These are phyloP conservation scores for Lysiphlebus fabarum DNA, from an alignment of 1,140 invertebrate species.

Conservation along the genomic window DNA sequence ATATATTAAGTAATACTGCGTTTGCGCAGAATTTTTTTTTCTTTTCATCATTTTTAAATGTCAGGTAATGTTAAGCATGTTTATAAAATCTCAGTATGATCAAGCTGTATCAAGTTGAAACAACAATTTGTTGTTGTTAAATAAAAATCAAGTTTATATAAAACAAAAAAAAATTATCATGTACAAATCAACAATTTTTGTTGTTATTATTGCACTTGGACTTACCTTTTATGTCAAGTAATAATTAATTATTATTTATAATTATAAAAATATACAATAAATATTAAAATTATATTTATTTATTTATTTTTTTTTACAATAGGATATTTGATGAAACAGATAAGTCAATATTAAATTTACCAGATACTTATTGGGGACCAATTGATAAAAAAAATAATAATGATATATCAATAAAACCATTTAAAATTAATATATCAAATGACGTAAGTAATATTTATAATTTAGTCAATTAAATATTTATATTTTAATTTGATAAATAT, in stretches of 20 bases:
- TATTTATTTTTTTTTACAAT: background rate
- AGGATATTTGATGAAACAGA: background rate
- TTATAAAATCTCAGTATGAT: too few species aligned
- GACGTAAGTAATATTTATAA: slow-evolving; percentile 31
- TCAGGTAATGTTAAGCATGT: too few species aligned
- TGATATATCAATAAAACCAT: slow-evolving; percentile 51
- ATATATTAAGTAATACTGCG: too few species aligned
- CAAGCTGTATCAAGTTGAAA: too few species aligned
- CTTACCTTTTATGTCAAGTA: slow-evolving; percentile 1
- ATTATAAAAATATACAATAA: background rate
- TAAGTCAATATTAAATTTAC: slow-evolving; percentile 26
- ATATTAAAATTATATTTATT: too few species aligned
- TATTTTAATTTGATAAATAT: slow-evolving; percentile 3
- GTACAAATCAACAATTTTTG: background rate
- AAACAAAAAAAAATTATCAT: too few species aligned
- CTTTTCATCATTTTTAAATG: too few species aligned
- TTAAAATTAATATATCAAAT: slow-evolving; percentile 52
- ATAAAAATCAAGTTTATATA: too few species aligned
- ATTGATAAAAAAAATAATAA: slow-evolving; percentile 38
- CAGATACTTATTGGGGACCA: slow-evolving; percentile 54
- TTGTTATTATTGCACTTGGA: background rate
- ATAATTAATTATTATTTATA: background rate
- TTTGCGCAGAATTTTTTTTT: too few species aligned
- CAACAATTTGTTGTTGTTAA: too few species aligned
- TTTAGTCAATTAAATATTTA: background rate